Conservation (phyloP, 2,888 invertebrate genomes). For the Chironomus tentans region DNA sequence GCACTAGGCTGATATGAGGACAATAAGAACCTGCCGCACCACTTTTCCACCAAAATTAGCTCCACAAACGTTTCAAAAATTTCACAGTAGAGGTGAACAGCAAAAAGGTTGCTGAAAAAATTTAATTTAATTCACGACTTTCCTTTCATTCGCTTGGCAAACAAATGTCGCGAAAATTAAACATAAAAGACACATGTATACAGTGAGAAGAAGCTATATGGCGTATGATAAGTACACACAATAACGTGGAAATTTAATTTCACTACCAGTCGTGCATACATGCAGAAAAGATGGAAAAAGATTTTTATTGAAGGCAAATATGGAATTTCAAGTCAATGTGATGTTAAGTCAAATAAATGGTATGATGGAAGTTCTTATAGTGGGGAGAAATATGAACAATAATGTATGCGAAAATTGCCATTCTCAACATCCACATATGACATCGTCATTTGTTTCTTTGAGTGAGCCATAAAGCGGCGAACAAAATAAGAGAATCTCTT, state of each 20-base stretch:
- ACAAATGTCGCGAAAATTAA: neutral
- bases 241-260: neutral
- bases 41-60: too few species aligned
- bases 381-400: neutral
- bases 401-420: neutral
- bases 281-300: neutral
- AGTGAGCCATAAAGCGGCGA: neutral
- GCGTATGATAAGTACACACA: too few species aligned
- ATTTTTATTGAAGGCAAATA: neutral
- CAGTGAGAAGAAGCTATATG: too few species aligned
- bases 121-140: neutral
- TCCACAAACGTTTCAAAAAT: too few species aligned
- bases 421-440: neutral
- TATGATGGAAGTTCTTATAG: too few species aligned
- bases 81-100: too few species aligned
- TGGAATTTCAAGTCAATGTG: neutral
- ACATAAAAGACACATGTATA: neutral
- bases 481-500: neutral
- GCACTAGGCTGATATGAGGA: too few species aligned
- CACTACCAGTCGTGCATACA: neutral
- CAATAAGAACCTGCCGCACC: too few species aligned
- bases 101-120: neutral
- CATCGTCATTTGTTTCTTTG: neutral
- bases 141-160: neutral
- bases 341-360: too few species aligned